A percentile compares a stretch with the other conserved stretches of the same genome.
phyloP scores from a whole-genome alignment of 2,797 vertebrate species.

The Cheirogaleus major region DNA sequence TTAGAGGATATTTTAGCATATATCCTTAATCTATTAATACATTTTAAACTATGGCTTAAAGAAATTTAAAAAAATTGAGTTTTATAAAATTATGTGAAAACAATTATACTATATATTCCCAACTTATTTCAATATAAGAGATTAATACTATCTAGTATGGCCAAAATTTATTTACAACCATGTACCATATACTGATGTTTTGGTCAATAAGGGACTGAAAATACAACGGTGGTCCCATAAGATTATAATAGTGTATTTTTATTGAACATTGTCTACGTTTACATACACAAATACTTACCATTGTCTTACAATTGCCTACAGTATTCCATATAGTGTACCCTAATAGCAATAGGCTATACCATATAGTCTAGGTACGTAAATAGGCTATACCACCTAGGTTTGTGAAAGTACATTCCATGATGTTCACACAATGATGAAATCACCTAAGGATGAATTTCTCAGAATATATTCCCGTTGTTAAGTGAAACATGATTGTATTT shows the following conservation, averaged over 20 bases:
- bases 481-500: background rate
- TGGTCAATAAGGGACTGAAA: no score
- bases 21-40: background rate
- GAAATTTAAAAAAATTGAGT: background rate
- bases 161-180: background rate
- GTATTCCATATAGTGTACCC: background rate
- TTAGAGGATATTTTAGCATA: background rate
- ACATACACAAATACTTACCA: background rate
- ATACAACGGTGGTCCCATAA: background rate
- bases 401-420: background rate
- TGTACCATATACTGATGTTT: background rate
- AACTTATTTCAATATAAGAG: conserved; percentile 31
- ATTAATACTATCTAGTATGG: background rate
- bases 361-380: background rate
- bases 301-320: background rate
- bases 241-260: background rate
- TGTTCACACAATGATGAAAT: background rate
- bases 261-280: background rate
- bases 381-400: background rate
- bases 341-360: background rate
- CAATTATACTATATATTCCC: background rate
- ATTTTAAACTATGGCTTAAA: background rate
- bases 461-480: background rate
- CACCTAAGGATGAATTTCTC: background rate
- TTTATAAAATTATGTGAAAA: conserved; percentile 9